These are phyloP conservation scores for Mimas tiliae DNA, from an alignment of 2,888 invertebrate species.

Conservation along the genomic window DNA sequence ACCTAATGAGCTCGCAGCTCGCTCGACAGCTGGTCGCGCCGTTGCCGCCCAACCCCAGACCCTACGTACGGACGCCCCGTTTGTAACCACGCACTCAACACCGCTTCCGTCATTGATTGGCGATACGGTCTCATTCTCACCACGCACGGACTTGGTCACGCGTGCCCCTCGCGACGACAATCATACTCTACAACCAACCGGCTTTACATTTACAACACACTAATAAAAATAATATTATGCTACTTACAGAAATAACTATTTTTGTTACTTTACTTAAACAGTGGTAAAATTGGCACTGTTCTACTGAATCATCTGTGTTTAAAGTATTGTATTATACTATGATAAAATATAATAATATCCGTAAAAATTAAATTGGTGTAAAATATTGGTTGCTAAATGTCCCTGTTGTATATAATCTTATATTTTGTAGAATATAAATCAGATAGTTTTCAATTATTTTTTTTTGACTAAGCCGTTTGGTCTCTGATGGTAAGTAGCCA, in stretches of 20 bases:
- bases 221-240: too few species aligned
- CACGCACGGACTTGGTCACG: slow-evolving; percentile 53
- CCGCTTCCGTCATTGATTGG: slow-evolving; percentile 77
- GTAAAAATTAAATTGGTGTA: background rate
- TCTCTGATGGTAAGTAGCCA: too few species aligned
- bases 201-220: too few species aligned
- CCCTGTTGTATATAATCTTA: background rate
- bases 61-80: slow-evolving; percentile 83
- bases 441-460: too few species aligned
- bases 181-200: background rate
- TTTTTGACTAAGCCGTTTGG: too few species aligned
- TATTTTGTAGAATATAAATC: background rate
- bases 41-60: slow-evolving; percentile 79
- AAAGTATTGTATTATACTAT: background rate
- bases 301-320: too few species aligned
- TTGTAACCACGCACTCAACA: slow-evolving; percentile 84
- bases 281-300: too few species aligned
- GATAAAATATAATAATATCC: background rate
- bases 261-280: too few species aligned
- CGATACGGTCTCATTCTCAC: slow-evolving; percentile 60
- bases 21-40: slow-evolving; percentile 86
- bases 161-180: slow-evolving; percentile 35
- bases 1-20: slow-evolving; percentile 85
- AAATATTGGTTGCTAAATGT: background rate
- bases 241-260: too few species aligned